phyloP scores from a whole-genome alignment of 2,888 invertebrate species.

The Villa cingulata region DNA sequence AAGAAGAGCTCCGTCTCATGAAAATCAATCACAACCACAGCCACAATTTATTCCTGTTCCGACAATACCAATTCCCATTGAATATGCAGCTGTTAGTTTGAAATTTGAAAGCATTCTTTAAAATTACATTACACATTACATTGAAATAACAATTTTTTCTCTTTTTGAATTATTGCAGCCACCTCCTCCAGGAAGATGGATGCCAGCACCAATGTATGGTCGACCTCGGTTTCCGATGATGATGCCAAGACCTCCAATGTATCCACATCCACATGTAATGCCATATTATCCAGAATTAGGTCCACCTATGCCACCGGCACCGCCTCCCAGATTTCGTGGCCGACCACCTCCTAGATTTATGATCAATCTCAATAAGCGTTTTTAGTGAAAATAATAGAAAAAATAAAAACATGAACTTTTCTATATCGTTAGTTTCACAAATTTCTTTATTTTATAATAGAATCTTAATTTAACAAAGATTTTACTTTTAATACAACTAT shows the following conservation, averaged over 20 bases:
- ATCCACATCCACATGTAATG: background rate
- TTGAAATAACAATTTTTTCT: background rate
- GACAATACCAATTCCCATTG: slow-evolving; percentile 2
- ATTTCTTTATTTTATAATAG: too few species aligned
- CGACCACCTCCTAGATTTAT: background rate
- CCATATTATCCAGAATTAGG: background rate
- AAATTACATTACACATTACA: background rate
- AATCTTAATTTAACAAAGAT: too few species aligned
- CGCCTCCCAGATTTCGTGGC: background rate
- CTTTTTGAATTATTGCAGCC: background rate
- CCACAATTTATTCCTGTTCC: background rate
- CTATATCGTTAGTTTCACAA: too few species aligned
- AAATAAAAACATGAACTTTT: too few species aligned
- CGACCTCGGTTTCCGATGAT: slow-evolving; percentile 1
- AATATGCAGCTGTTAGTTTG: slow-evolving; percentile 4
- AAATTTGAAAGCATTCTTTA: background rate
- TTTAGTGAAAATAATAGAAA: too few species aligned
- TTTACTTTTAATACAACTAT: too few species aligned
- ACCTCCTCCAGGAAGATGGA: background rate
- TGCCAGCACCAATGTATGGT: background rate
- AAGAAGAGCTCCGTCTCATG: background rate
- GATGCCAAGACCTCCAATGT: background rate
- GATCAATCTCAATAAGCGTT: background rate
- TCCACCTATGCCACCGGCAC: background rate
- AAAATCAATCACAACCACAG: background rate